Conservation (phyloP, 2,888 invertebrate genomes). For the Tuberolachnus salignus region DNA sequence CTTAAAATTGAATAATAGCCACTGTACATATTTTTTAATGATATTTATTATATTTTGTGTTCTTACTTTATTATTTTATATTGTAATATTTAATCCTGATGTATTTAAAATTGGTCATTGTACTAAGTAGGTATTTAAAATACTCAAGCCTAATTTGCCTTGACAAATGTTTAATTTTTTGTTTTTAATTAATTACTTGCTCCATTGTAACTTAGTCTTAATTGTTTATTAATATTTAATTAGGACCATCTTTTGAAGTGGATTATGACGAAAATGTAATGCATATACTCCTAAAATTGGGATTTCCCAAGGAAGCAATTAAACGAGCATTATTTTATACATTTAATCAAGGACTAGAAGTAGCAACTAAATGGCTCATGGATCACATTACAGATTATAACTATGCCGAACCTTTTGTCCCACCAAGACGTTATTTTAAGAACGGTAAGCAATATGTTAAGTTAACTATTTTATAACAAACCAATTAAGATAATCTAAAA, state of each 20-base stretch:
- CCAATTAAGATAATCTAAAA: no score
- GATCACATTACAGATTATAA: slow-evolving; percentile 33
- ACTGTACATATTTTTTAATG: no score
- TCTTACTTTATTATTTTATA: no score
- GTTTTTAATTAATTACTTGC: no score
- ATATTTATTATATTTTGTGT: no score
- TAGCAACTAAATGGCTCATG: slow-evolving; percentile 34
- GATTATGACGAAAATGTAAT: slow-evolving; percentile 30
- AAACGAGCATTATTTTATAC: slow-evolving; percentile 37
- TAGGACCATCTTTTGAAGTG: slow-evolving; percentile 6
- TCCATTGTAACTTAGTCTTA: no score
- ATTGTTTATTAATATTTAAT: background rate
- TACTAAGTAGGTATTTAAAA: no score
- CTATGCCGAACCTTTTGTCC: slow-evolving; percentile 35
- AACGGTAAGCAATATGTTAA: background rate
- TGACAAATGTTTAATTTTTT: no score
- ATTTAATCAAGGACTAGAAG: slow-evolving; percentile 9
- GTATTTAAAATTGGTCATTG: no score
- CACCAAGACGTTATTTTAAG: slow-evolving; percentile 5
- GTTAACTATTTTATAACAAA: background rate
- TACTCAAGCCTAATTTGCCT: no score
- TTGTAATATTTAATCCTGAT: no score
- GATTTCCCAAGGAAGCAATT: slow-evolving; percentile 41
- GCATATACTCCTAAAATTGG: slow-evolving; percentile 18
- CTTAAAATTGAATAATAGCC: no score